Base-by-base conservation (phyloP, 2,113 vertebrate genomes). In the Onychostruthus taczanowskii region DNA sequence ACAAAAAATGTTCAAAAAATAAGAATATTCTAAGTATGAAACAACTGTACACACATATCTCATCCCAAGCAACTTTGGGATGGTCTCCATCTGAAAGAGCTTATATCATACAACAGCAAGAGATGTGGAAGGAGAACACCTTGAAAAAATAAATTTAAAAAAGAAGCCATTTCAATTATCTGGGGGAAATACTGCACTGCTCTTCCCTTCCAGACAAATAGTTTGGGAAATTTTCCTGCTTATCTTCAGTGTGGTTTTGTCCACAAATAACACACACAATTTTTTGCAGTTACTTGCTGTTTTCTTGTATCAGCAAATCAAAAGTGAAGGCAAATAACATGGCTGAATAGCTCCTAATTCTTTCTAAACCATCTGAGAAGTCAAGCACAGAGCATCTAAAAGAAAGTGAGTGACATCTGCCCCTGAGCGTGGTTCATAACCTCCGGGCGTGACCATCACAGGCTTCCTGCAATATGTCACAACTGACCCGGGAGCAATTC, bases 321-420 rank as follows among this genome's bases (percentile, higher is more conserved):
- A 76, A 92, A 92, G 50, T 63, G 86, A 95, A 92, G 64, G 94
- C 62, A 89, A 85, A 89, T 89, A 90, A 83, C 58, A 81, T 28
- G n/a, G 68, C 66, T 96, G 61, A 90, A 83, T 50, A 77, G 31
- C 46, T 91, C 41, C 53, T 66, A 7, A 62, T 89, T 72, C 49
- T 75, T 91, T 94, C 63, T 47, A 84, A 88, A 64, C 50, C 41
- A 88, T 33, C 64, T 50, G 56, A 91, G 72, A 93, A 96, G 37
- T 56, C 85, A 91, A 47, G 39, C 56, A 52, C 44, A 72, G 67
- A 93, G 63, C 21, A 79, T 73, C 47, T 77, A 39, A 93, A 92
- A 64, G 44, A 35, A 91, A 66, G 41, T 47, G 74, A 89, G n/a
- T 87, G 95, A 72, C 89, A 88, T 74, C 35, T 80, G 50, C 76